phyloP scores from a whole-genome alignment of 2,888 invertebrate species.

The Sialis fuliginosa region DNA sequence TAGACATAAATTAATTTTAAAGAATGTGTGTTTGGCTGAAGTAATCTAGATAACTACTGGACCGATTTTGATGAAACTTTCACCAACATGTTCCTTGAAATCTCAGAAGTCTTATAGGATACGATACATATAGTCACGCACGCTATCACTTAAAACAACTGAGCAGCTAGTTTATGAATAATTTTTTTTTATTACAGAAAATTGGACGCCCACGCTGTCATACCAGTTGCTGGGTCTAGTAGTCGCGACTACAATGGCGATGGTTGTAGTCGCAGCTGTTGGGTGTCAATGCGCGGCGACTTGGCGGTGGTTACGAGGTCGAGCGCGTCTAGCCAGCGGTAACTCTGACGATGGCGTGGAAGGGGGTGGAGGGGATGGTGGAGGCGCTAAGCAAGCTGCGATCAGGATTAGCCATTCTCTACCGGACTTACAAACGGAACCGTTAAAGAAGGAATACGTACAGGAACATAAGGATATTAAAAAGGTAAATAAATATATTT shows the following conservation, averaged over 20 bases:
- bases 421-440: conserved; percentile 55
- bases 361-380: conserved; percentile 23
- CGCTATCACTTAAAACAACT: no score
- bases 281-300: conserved; percentile 57
- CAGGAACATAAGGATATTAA: conserved; percentile 54
- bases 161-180: no score
- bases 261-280: conserved; percentile 48
- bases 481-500: conserved; percentile 31
- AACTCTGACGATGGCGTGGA: conserved; percentile 16
- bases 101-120: no score
- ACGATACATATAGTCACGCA: no score
- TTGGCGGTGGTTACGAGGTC: conserved; percentile 50
- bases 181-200: not conserved
- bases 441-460: conserved; percentile 46
- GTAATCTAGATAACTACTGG: no score
- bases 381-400: conserved; percentile 43
- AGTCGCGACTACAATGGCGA: conserved; percentile 42
- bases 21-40: no score
- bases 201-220: conserved; percentile 1
- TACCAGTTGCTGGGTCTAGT: conserved; percentile 39
- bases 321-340: conserved; percentile 22
- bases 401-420: conserved; percentile 59
- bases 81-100: no score
- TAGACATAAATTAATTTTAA: no score
- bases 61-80: no score